These are phyloP conservation scores for Gracilinanus agilis DNA, from an alignment of 2,113 vertebrate species.

Conservation along the genomic window DNA sequence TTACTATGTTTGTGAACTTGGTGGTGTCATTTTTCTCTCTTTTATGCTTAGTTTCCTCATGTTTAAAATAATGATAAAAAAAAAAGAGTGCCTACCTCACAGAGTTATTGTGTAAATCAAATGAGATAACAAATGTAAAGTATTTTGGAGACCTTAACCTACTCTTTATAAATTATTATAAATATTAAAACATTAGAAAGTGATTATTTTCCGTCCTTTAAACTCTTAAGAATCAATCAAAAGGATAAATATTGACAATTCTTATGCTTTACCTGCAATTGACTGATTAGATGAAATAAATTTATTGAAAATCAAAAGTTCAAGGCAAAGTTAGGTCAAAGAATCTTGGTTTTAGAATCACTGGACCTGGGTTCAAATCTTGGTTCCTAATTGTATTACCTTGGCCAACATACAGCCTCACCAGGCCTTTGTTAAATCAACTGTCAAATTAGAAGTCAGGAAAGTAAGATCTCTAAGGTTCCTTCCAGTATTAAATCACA, in stretches of 20 bases:
- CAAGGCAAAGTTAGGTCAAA: not conserved
- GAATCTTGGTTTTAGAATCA: not conserved
- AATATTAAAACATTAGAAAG: not conserved
- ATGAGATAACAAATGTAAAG: not conserved
- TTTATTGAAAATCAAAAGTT: not conserved
- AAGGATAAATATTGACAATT: not conserved
- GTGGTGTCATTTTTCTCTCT: not conserved
- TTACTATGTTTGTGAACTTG: not conserved
- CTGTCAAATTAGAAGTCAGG: not conserved
- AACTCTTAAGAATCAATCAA: not conserved
- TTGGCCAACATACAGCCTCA: not conserved
- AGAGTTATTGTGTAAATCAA: not conserved
- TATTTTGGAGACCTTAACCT: not conserved
- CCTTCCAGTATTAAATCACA: not conserved
- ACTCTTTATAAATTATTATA: not conserved
- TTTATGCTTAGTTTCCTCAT: not conserved
- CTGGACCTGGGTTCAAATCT: not conserved
- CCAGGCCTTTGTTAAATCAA: not conserved
- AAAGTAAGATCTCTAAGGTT: not conserved
- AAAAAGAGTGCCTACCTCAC: not conserved
- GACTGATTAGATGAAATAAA: not conserved
- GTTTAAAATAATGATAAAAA: not conserved
- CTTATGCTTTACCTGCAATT: not conserved
- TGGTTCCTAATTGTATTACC: not conserved
- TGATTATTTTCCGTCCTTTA: not conserved